Base-by-base conservation (phyloP, 1,140 invertebrate genomes). In the Drosophila lini region DNA sequence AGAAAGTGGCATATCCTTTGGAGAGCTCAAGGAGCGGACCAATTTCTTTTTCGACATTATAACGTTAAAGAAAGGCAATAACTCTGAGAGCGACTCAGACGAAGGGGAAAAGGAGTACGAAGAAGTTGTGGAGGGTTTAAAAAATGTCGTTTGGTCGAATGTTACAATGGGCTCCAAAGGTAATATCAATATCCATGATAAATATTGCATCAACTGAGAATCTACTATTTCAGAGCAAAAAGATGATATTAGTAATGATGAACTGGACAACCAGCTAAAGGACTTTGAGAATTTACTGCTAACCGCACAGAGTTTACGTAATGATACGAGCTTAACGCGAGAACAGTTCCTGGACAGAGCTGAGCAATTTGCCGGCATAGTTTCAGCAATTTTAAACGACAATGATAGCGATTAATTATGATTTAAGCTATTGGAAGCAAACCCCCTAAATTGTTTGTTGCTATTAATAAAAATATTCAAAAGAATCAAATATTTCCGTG, bases 331-430 rank as follows among this genome's bases (percentile, higher is more conserved):
- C 11, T 56, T 83, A 34, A 67, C 57, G 0, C 50, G 80, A 22
- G 80, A 83, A n/a, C 77, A 83, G 74, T 71, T 83, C n/a, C 53
- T 83, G 9, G 81, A 83, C 36, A 67, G 69, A 55, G 80, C 80
- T 1, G 80, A 83, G 40, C 60, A 82, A 41, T 61, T 82, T 6
- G 80, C 80, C 0, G 77, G 78, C 8, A 73, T 80, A 48, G 81
- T 82, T 53, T 79, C 80, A 3, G 58, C 81, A 11, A 82, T 82
- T 62, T 55, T 82, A 38, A 82, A 82, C 42, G 80, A 82, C 58
- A 48, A 48, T 16, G 47, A 82, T 31, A 82, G 80, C 50, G 80
- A 82, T 52, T 82, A 80, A 42, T 13, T 16, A 15, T 9, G 3
- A 7, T 31, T 13, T 34, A 7, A 7, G 42, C 10, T 16, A 47